Conservation (phyloP, 2,797 vertebrate genomes). For the Gambelia wislizenii region DNA sequence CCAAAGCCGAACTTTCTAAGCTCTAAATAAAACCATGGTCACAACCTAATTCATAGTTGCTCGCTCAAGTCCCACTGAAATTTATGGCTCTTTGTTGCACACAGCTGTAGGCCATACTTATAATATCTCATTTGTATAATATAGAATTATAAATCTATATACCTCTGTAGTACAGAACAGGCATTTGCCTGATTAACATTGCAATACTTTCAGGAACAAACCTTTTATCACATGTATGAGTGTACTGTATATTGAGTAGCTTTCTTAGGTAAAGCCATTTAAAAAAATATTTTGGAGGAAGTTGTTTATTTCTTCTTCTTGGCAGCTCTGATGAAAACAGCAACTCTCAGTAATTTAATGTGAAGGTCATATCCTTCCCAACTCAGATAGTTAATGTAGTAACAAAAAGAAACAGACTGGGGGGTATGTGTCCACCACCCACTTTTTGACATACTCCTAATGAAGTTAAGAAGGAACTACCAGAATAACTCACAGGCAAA, state of each 20-base stretch:
- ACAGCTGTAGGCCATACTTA: background rate
- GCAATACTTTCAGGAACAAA: conserved; percentile 44
- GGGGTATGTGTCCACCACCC: conserved; percentile 50
- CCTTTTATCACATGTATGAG: conserved; percentile 29
- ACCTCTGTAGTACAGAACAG: background rate
- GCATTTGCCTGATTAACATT: background rate
- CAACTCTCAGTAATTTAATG: conserved; percentile 62
- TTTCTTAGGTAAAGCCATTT: conserved; percentile 71
- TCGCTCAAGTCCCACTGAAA: background rate
- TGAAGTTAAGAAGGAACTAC: conserved; percentile 44
- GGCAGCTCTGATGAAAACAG: conserved; percentile 74
- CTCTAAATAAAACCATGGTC: background rate
- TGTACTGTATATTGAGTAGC: conserved; percentile 40
- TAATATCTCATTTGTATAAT: background rate
- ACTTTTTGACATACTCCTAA: conserved; percentile 40
- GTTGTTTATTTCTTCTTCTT: conserved; percentile 74
- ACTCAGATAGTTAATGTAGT: conserved; percentile 54
- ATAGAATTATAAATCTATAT: background rate
- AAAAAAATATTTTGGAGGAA: conserved; percentile 78
- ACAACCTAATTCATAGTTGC: background rate
- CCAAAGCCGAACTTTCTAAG: background rate
- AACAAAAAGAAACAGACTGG: conserved; percentile 52
- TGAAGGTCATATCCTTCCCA: conserved; percentile 69
- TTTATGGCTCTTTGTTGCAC: background rate
- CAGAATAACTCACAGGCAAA: conserved; percentile 30